These are phyloP conservation scores for Noctilio leporinus DNA, from an alignment of 2,113 vertebrate species.

Conservation along the genomic window DNA sequence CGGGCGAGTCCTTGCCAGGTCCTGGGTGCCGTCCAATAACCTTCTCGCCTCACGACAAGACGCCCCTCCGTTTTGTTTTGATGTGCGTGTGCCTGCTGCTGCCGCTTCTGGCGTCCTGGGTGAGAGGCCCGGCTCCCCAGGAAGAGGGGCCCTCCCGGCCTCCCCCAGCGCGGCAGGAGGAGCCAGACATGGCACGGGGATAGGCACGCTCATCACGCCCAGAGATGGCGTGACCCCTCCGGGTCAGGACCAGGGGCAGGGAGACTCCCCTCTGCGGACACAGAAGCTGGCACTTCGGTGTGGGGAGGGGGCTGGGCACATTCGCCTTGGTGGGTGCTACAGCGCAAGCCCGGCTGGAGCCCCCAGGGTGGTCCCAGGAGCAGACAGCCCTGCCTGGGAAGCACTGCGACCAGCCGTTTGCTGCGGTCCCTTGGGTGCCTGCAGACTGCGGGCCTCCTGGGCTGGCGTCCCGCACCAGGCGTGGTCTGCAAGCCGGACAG, in stretches of 20 bases:
- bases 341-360: not conserved
- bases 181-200: not conserved
- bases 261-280: not conserved
- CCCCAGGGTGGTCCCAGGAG: not conserved
- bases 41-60: not conserved
- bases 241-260: too few relatives aligned
- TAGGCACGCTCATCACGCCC: not conserved
- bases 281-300: not conserved
- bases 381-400: too few relatives aligned
- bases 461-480: not conserved
- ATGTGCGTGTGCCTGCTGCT: not conserved
- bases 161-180: not conserved
- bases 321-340: too few relatives aligned
- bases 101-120: not conserved
- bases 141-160: not conserved
- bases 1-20: not conserved
- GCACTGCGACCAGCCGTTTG: not conserved
- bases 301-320: fast-evolving
- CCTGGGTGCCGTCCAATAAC: not conserved
- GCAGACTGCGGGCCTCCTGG: not conserved
- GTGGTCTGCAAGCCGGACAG: not conserved
- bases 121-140: not conserved
- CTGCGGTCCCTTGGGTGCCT: not conserved
- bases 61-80: not conserved
- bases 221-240: not conserved